A percentile compares a stretch with the other conserved stretches of the same genome.
These are phyloP conservation scores for Calyptommatus sinebrachiatus DNA, from an alignment of 2,113 vertebrate genomes.

Conservation along the genomic window DNA sequence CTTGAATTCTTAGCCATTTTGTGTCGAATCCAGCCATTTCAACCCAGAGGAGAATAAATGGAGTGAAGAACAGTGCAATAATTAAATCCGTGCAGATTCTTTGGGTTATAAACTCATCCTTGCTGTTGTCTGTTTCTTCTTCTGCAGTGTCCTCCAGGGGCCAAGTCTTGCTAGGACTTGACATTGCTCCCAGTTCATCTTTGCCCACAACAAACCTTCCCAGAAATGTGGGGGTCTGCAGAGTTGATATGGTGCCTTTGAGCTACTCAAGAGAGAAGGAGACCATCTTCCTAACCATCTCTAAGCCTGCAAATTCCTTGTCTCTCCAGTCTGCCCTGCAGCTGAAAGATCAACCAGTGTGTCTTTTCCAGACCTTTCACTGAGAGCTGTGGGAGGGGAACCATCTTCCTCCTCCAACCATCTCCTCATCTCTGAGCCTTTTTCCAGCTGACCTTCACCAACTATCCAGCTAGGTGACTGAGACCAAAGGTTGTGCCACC, in stretches of 20 bases:
- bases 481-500: not conserved
- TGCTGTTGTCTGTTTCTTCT: not conserved
- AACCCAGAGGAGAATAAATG: too few relatives aligned
- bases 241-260: constrained; percentile 50
- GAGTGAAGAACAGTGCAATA: too few relatives aligned
- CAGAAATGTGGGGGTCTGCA: constrained; percentile 25
- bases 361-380: constrained; percentile 33
- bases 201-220: constrained; percentile 43
- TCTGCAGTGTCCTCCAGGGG: constrained; percentile 37
- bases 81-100: too few relatives aligned
- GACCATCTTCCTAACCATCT: constrained; percentile 7
- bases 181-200: constrained; percentile 45
- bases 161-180: constrained; percentile 36
- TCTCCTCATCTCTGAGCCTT: not conserved
- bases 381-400: not conserved
- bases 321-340: constrained; percentile 14
- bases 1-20: too few relatives aligned
- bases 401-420: not conserved
- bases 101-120: too few relatives aligned
- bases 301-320: not conserved
- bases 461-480: not conserved
- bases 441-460: not conserved
- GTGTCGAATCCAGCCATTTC: too few relatives aligned
- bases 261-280: constrained; percentile 13
- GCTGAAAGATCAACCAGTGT: constrained; percentile 49